phyloP scores from a whole-genome alignment of 2,888 invertebrate species.

The Rhagonycha fulva region DNA sequence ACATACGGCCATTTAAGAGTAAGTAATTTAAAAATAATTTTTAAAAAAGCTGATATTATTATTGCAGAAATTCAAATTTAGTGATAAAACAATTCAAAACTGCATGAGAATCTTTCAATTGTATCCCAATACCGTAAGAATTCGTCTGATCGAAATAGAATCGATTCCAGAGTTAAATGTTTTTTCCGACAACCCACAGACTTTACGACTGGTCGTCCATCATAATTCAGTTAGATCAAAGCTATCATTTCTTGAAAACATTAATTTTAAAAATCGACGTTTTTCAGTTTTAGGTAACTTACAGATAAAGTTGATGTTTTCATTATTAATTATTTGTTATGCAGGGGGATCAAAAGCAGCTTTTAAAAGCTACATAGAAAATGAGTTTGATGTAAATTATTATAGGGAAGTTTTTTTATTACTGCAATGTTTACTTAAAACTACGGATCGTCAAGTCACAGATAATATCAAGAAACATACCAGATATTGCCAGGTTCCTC shows the following conservation, averaged over 20 bases:
- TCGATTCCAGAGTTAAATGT: slow-evolving; percentile 64
- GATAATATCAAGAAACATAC: slow-evolving; percentile 62
- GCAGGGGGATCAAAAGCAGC: slow-evolving; percentile 37
- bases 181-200: slow-evolving; percentile 63
- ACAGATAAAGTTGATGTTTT: neutral
- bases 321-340: slow-evolving; percentile 27
- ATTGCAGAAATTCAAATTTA: slow-evolving; percentile 60
- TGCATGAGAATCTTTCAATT: slow-evolving; percentile 64
- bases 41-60: slow-evolving; percentile 27
- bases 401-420: slow-evolving; percentile 55
- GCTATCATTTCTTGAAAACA: slow-evolving; percentile 57
- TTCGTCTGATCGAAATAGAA: slow-evolving; percentile 62
- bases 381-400: slow-evolving; percentile 61
- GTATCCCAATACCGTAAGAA: slow-evolving; percentile 60
- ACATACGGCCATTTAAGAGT: slow-evolving; percentile 61
- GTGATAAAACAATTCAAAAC: slow-evolving; percentile 58
- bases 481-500: slow-evolving; percentile 66
- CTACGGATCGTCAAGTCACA: slow-evolving; percentile 44
- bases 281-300: slow-evolving; percentile 49
- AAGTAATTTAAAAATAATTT: slow-evolving; percentile 11
- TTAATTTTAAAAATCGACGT: slow-evolving; percentile 57
- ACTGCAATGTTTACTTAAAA: slow-evolving; percentile 51
- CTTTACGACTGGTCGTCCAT: slow-evolving; percentile 58
- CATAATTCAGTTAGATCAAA: slow-evolving; percentile 58
- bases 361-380: slow-evolving; percentile 56